Conservation (phyloP, 53 echinoderm and acorn worm species). For the Temnopleurus reevesii region DNA sequence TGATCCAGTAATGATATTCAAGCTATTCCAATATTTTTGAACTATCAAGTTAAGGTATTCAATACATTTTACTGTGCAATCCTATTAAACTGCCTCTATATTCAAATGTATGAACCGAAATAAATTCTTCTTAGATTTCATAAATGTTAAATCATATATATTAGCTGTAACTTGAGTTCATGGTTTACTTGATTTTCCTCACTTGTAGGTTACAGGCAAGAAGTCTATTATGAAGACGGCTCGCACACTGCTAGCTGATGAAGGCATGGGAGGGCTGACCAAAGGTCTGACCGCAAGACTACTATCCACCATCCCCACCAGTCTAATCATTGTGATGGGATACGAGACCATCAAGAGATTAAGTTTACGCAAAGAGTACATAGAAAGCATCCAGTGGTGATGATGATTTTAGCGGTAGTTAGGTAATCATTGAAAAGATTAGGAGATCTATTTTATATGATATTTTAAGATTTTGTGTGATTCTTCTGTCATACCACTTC, state of each 20-base stretch:
- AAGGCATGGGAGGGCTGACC: conserved; percentile 79
- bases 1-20: too few relatives aligned
- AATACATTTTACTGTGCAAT: too few relatives aligned
- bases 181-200: too few relatives aligned
- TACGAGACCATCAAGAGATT: conserved; percentile 89
- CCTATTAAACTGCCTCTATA: too few relatives aligned
- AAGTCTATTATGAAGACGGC: conserved; percentile 77
- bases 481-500: background rate
- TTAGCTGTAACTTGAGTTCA: too few relatives aligned
- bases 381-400: conserved; percentile 46
- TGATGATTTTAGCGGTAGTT: background rate
- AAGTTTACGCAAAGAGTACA: conserved; percentile 69
- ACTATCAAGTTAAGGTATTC: too few relatives aligned
- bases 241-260: conserved; percentile 69
- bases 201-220: conserved; percentile 81
- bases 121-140: too few relatives aligned
- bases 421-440: background rate
- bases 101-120: too few relatives aligned
- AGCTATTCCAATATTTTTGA: too few relatives aligned
- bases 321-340: conserved; percentile 83
- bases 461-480: background rate
- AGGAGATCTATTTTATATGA: background rate
- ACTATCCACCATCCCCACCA: conserved; percentile 78
- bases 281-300: conserved; percentile 89
- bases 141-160: too few relatives aligned